Base-by-base conservation (phyloP, 2,113 vertebrate genomes). In the Equus quagga region DNA sequence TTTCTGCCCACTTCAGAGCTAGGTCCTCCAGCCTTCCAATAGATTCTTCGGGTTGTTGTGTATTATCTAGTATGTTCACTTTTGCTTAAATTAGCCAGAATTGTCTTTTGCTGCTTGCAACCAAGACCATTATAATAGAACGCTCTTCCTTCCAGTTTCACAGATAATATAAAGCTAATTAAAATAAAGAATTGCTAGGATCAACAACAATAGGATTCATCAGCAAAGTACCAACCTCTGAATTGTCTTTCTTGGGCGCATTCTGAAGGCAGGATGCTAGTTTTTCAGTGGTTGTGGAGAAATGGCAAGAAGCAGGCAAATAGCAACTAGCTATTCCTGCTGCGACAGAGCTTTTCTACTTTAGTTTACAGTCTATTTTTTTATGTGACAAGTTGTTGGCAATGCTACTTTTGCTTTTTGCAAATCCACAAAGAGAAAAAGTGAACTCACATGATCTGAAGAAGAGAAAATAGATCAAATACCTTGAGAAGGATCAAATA, bases 391-490 rank as follows among this genome's bases (percentile, higher is more conserved):
- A 88, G 31, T 72, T 18, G 1, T 92, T 92, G 31, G 28, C 15
- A 76, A 44, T 82, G 54, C 72, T 69, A 36, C 24, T 28, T 85
- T 41, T 83, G 67, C 5, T 65, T 81, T 49, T 41, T 70, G 31
- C 18, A 78, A 82, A 82, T 51, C 1, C 64, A 75, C 58, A 81
- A 70, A 67, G 5, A 58, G 24, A 89, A 90, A 95, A 86, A 33
- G 21, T 96, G 14, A 94, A 82, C 31, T 94, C 44, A 41, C 13
- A 60, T 79, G 58, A 93, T 67, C 69, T 80, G 41, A 95, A 93
- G 36, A 90, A 89, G 7, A 82, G 33, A 93, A 96, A 80, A 62
- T 70, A 60, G 23, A 18, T 65, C 69, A 84, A 87, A 72, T 49
- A 44, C 15, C 81, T 31, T 17, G 19, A 81, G 49, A 86, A 67